Evolutionary conservation across 2,797 vertebrate genomes (phyloP), one percentile per base, ranked within the genome.

Genomic region (Austrolebias charrua): DNA sequence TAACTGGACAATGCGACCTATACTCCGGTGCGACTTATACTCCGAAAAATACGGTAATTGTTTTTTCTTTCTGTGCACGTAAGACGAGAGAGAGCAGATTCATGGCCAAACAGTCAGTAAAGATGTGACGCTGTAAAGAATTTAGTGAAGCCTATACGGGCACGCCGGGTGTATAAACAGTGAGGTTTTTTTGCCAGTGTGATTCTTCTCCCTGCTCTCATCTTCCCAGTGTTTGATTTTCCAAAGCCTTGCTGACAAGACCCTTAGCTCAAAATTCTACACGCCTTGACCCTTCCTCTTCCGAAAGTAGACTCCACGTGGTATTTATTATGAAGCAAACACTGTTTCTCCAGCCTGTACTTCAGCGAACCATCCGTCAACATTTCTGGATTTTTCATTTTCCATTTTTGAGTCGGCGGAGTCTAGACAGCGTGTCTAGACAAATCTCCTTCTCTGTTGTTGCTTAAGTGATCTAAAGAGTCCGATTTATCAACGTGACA

Each of bases 361-460:
- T 54, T 54, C 47, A 40, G 33, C 4, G 16, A 58, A 33, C 51
- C 42, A 51, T 56, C 38, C 24, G 29, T 51, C 40, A 18, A 43
- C 24, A 44, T 61, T 6, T 33, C 19, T 55, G 63, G 42, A 54
- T 60, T 62, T 66, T 40, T 38, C 11, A 13, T 40, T 40, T 11
- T 40, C 2, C 24, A 24, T 46, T 14, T 28, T 56, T 63, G 44
- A 55, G 57, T 48, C 29, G 53, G 9, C 18, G 0, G 15, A 43
- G 56, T 71, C 58, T 50, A 73, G 78, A 78, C 74, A 66, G 20
- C 13, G 0, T 43, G 79, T 88, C 76, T 65, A 73, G 74, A 81
- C 81, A 46, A 54, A 75, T 75, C 38, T 64, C 33, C 55, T 52
- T 52, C 51, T 63, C 56, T 75, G 33, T 61, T 64, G 69, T 53